A percentile compares a stretch with the other conserved stretches of the same genome.
Conservation (phyloP, 2,797 vertebrate genomes). For the Poecilia gillii region DNA sequence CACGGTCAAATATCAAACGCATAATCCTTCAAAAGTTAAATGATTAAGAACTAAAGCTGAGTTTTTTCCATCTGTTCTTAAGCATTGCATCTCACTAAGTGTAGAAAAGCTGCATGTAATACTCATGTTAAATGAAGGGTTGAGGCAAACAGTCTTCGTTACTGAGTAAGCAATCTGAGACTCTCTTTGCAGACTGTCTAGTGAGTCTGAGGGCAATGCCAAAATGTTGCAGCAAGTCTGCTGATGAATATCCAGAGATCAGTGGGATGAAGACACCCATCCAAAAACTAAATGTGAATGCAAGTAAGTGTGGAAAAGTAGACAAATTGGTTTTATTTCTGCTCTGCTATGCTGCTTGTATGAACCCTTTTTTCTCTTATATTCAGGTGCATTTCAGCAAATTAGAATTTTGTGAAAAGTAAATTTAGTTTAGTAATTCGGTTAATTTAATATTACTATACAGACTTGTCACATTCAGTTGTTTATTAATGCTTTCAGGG, state of each 20-base stretch:
- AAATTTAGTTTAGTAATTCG: background rate
- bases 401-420: background rate
- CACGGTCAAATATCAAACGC: background rate
- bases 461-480: background rate
- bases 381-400: background rate
- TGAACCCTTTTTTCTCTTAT: background rate
- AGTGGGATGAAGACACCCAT: background rate
- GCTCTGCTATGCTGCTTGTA: background rate
- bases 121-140: background rate
- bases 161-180: background rate
- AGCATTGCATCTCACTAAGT: background rate
- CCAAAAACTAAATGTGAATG: background rate
- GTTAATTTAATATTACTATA: background rate
- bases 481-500: background rate
- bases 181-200: background rate
- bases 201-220: background rate
- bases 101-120: background rate
- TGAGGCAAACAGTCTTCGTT: background rate
- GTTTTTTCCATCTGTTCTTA: background rate
- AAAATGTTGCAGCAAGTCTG: background rate
- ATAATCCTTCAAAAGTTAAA: background rate
- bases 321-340: background rate
- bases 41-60: background rate
- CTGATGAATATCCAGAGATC: background rate
- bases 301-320: background rate